Evolutionary conservation across 2,797 vertebrate species (phyloP).

Genomic region (Alfaro cultratus): DNA sequence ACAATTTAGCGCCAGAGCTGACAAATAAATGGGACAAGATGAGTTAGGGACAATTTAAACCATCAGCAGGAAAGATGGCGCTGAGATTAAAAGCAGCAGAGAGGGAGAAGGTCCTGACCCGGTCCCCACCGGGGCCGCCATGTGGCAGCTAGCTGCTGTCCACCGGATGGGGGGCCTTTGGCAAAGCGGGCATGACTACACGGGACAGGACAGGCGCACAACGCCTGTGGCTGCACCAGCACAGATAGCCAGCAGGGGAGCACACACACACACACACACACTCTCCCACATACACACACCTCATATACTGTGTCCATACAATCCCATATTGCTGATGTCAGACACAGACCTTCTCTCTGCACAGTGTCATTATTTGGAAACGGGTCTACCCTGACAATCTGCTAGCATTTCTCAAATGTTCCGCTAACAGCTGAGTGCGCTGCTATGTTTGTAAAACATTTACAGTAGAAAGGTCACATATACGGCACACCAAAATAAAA

Average conservation of each 20-base stretch:
- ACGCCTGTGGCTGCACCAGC: conserved; percentile 79
- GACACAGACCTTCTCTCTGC: conserved; percentile 41
- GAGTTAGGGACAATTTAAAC: conserved; percentile 37
- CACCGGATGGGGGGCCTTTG: conserved; percentile 74
- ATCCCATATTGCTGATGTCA: conserved; percentile 60
- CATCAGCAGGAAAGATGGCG: conserved; percentile 16
- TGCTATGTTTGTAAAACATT: conserved; percentile 41
- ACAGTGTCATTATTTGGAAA: conserved; percentile 46
- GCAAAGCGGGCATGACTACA: conserved; percentile 72
- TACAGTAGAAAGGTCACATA: conserved; percentile 29
- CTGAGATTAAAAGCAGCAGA: conserved; percentile 44
- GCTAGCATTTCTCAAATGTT: conserved; percentile 33
- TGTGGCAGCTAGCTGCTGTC: conserved; percentile 79
- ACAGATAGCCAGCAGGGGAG: conserved; percentile 75
- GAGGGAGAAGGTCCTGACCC: conserved; percentile 58
- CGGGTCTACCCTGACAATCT: conserved; percentile 34
- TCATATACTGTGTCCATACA: conserved; percentile 50
- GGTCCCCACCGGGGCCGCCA: conserved; percentile 76
- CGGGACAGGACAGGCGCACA: conserved; percentile 66
- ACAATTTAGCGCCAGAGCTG: conserved; percentile 36
- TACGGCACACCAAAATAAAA: conserved; percentile 41
- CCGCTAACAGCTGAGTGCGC: conserved; percentile 31
- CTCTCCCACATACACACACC: conserved; percentile 35
- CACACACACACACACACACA: conserved; percentile 1
- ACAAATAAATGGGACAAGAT: conserved; percentile 56